Base-by-base conservation (phyloP, 2,113 vertebrate genomes). In the Picathartes gymnocephalus region DNA sequence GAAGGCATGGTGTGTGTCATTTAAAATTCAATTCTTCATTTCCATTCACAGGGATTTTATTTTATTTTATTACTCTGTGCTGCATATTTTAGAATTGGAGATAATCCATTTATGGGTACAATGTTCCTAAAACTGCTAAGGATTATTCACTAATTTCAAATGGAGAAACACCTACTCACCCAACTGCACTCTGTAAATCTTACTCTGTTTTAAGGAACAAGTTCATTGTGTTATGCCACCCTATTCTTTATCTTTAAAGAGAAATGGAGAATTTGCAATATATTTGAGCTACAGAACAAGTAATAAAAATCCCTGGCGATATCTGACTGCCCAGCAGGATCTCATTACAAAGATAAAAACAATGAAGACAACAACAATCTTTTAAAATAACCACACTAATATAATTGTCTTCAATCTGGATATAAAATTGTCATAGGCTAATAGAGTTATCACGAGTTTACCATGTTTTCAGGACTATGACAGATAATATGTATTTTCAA, bases 331-430 rank as follows among this genome's bases (percentile, higher is more conserved):
- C 31, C 19, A 70, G 21, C 7, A 94, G 23, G 15, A 77, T 73
- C 14, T 57, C 16, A 21, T 69, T 65, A 66, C 20, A 62, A 40
- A 68, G 28, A 51, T 31, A 53, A 91, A 73, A 86, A 19, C 7
- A 30, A 28, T 1, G 0, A 50, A 0, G 5, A 28, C 1, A 15
- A 47, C 7, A 48, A 42, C 5, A 73, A 33, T 23, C 21, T 78
- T 77, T 24, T 72, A 80, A 35, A 71, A 81, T 51, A 81, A 56
- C 6, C 11, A 58, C 35, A 39, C 7, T 58, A 33, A 81, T 35
- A 86, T 31, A 88, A 81, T 15, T 28, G 19, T 69, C 11, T 58
- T 66, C 31, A 44, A 15, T 82, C 25, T 48, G 50, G 44, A 30
- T 58, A 71, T 24, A 51, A 54, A 83, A 54, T 13, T 84, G 27